These are phyloP conservation scores for Scolopax bukidnonensis DNA, from an alignment of 2,797 vertebrate genomes.

Conservation along the genomic window DNA sequence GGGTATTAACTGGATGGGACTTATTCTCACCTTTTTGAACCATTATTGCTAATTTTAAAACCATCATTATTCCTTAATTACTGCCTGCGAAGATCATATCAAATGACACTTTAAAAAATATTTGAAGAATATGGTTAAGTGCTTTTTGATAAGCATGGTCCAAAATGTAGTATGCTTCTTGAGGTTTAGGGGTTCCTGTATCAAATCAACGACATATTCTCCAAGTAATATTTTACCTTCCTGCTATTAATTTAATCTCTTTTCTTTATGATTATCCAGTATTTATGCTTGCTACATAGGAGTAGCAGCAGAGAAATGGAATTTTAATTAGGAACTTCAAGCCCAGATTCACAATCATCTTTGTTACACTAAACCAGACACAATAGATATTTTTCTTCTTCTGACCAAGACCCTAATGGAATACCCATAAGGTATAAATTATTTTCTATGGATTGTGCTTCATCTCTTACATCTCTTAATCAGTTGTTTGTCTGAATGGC, in stretches of 20 bases:
- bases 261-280: neutral
- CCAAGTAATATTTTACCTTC: neutral
- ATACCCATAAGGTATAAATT: neutral
- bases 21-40: neutral
- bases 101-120: neutral
- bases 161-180: neutral
- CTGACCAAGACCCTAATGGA: neutral
- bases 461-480: neutral
- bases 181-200: neutral
- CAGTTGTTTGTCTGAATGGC: neutral
- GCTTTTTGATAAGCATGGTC: neutral
- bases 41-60: neutral
- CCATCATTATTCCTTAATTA: neutral
- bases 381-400: neutral
- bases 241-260: neutral
- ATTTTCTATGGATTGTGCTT: neutral
- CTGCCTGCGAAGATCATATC: neutral
- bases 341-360: fast-evolving
- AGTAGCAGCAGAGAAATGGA: neutral
- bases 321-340: neutral
- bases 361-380: neutral
- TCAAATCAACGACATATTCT: neutral
- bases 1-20: neutral
- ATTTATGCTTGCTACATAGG: neutral
- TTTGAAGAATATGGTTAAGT: neutral